Conservation (phyloP, 2,797 vertebrate genomes). For the Cynodonichthys magdalenae region DNA sequence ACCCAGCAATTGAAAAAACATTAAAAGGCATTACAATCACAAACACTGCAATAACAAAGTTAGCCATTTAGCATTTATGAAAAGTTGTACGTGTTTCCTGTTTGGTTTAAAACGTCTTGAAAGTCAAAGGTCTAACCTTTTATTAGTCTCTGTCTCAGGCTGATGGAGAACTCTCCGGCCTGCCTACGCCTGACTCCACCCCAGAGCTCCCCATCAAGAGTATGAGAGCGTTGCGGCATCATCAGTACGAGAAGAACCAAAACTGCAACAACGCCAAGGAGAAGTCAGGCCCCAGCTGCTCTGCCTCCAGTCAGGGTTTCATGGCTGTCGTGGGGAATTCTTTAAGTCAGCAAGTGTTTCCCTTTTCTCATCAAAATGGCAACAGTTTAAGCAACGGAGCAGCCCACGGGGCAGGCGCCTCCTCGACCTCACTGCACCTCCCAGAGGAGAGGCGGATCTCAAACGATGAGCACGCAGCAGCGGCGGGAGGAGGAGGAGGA, state of each 20-base stretch:
- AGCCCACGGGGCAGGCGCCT: constrained; percentile 29
- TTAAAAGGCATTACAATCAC: too few species aligned
- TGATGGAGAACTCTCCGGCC: constrained; percentile 77
- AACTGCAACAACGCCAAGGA: constrained; percentile 81
- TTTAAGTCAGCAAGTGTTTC: constrained; percentile 64
- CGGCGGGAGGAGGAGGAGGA: constrained; percentile 9
- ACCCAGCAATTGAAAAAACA: too few species aligned
- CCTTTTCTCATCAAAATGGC: constrained; percentile 58
- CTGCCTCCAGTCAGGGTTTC: constrained; percentile 43
- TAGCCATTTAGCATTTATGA: neutral
- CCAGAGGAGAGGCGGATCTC: constrained; percentile 65
- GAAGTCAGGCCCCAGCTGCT: constrained; percentile 36
- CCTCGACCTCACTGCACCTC: constrained; percentile 56
- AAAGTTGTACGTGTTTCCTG: neutral
- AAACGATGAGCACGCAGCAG: constrained; percentile 55
- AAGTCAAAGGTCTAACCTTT: constrained; percentile 32
- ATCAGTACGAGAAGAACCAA: constrained; percentile 84
- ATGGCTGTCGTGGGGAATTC: constrained; percentile 54
- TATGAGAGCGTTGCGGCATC: constrained; percentile 69
- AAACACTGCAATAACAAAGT: too few species aligned
- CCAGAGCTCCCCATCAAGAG: constrained; percentile 84
- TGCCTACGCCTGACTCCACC: constrained; percentile 86
- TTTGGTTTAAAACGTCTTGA: neutral
- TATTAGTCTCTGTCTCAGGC: constrained; percentile 63
- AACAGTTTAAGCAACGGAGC: constrained; percentile 55